Base-by-base conservation (phyloP, 2,113 vertebrate species). In the Rafetus swinhoei region DNA sequence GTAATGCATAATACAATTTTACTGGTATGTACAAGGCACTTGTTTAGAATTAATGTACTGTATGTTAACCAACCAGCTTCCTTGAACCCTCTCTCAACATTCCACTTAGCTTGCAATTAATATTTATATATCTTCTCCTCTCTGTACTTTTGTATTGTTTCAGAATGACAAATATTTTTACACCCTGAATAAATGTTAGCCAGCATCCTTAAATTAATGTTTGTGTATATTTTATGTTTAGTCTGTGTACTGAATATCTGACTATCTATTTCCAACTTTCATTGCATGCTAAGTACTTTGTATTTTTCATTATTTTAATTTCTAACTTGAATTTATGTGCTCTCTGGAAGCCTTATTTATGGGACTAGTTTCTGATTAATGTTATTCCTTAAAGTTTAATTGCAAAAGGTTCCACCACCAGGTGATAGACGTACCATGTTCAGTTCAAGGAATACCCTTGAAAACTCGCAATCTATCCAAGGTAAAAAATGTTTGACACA, bases 151-250 rank as follows among this genome's bases (percentile, higher is more conserved):
- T 90, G 9, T 69, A 87, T 94, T 94, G 69, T 95, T 97, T 96
- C 88, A 93, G 79, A 93, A 96, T 93, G 79, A 81, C 86, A 97
- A 96, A 95, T 96, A 96, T 92, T 96, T 96, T 90, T 90, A 88
- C 53, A 90, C 60, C 84, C 90, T 95, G 79, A 93, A 85, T 90
- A 97, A 94, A 95, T 82, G 87, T 95, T 92, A 97, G 3, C 29
- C n/a, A 88, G 3, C 5, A 22, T 56, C 56, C 79, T 89, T 93
- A 94, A 95, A 94, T 89, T 95, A 95, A 89, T 86, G 50, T 89
- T 94, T 96, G 81, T 55, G 19, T 85, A 76, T 93, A 83, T 94
- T 95, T 95, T 94, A 79, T 92, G 11, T 94, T 95, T 94, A 65
- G 54, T 83, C 90, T 96, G 74, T 0, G 0, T 84, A 84, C 72